Percentiles rank a stretch among this genome's conserved stretches.
Conservation (phyloP, 2,888 invertebrate species). For the Blastobasis lacticolella region DNA sequence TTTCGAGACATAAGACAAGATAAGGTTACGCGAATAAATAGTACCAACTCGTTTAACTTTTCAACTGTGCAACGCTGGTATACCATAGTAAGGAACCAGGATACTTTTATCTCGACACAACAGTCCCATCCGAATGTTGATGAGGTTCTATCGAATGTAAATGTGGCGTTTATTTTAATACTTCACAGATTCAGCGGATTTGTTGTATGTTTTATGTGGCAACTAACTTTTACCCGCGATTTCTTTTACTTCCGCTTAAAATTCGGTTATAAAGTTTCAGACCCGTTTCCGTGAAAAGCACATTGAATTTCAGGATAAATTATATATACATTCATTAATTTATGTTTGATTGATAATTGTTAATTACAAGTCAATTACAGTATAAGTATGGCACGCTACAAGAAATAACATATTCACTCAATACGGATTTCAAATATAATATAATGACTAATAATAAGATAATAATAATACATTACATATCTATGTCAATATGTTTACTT, state of each 20-base stretch:
- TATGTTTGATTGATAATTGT: too few relatives aligned
- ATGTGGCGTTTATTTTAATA: slow-evolving; percentile 21
- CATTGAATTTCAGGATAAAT: background rate
- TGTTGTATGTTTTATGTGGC: too few relatives aligned
- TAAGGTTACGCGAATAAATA: background rate
- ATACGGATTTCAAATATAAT: too few relatives aligned
- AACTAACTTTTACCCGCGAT: background rate
- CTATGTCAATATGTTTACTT: too few relatives aligned
- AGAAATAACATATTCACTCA: too few relatives aligned
- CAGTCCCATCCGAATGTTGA: slow-evolving; percentile 25
- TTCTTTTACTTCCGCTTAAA: background rate
- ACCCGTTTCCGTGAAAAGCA: slow-evolving; percentile 5
- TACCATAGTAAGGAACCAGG: slow-evolving; percentile 12
- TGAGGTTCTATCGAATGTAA: slow-evolving; percentile 26
- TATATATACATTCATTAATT: background rate
- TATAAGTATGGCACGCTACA: too few relatives aligned
- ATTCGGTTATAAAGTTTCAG: background rate
- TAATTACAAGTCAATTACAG: too few relatives aligned
- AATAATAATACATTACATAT: too few relatives aligned
- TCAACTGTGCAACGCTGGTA: background rate
- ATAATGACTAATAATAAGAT: too few relatives aligned
- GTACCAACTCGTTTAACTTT: background rate
- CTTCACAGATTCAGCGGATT: background rate
- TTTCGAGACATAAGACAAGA: background rate
- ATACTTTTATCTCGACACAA: slow-evolving; percentile 20